Conservation (phyloP, 2,797 vertebrate genomes). For the Rhinella marina region DNA sequence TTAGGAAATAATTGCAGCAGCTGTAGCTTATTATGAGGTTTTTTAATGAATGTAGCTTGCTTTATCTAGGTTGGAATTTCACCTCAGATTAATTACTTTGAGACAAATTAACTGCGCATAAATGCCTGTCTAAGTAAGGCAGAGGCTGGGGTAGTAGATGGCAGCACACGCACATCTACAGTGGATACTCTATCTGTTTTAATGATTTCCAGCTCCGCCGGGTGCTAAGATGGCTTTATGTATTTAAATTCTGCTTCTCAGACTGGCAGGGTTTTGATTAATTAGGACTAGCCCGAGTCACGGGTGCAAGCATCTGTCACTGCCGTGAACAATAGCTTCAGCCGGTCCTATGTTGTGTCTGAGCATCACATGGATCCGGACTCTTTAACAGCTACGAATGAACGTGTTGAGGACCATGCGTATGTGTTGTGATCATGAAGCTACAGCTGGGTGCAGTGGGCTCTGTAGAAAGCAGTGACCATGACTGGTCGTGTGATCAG, state of each 20-base stretch:
- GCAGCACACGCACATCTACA: background rate
- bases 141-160: conserved; percentile 1
- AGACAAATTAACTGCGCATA: conserved; percentile 60
- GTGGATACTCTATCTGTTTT: background rate
- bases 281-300: conserved; percentile 16
- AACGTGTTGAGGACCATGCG: background rate
- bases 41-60: conserved; percentile 36
- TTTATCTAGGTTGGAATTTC: conserved; percentile 55
- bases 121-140: conserved; percentile 34
- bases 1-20: conserved; percentile 44
- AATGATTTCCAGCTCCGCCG: conserved; percentile 38
- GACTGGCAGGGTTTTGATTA: conserved; percentile 20
- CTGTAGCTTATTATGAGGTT: background rate
- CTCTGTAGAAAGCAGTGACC: background rate
- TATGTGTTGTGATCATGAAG: background rate
- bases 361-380: background rate
- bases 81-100: conserved; percentile 44
- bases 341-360: background rate
- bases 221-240: conserved; percentile 16
- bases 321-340: too few relatives aligned
- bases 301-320: background rate
- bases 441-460: background rate
- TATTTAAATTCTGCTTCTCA: conserved; percentile 43
- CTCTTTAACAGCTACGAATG: background rate
- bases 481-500: background rate